Evolutionary conservation across 2,888 invertebrate species (phyloP).

Genomic region (Trisateles emortualis): DNA sequence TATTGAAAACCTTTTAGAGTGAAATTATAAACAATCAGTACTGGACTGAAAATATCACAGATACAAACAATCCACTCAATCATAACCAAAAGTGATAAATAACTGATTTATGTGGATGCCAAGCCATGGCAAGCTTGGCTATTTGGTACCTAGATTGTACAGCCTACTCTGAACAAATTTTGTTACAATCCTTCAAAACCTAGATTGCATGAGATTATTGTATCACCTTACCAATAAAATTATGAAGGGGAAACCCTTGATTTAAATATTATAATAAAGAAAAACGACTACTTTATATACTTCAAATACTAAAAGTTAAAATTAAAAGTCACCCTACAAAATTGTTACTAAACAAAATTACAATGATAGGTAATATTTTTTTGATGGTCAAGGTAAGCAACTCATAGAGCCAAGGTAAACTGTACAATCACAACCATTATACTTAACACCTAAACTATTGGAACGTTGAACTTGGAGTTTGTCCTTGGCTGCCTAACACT

Average conservation of each 20-base stretch:
- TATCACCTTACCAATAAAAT: neutral
- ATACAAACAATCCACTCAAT: constrained; percentile 69
- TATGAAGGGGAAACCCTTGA: neutral
- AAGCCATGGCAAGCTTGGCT: constrained; percentile 38
- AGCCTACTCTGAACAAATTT: constrained; percentile 18
- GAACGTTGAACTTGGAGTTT: constrained; percentile 67
- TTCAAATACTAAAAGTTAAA: neutral
- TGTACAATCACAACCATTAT: constrained; percentile 51
- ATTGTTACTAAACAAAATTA: neutral
- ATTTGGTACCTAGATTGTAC: constrained; percentile 34
- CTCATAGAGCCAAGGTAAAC: constrained; percentile 24
- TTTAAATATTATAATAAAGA: neutral
- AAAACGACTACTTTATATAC: neutral
- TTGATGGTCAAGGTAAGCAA: constrained; percentile 2
- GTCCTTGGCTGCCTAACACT: constrained; percentile 87
- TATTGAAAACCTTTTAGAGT: constrained; percentile 53
- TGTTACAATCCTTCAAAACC: neutral
- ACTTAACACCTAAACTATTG: constrained; percentile 60
- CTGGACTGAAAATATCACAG: constrained; percentile 83
- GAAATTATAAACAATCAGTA: constrained; percentile 75
- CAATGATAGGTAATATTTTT: neutral
- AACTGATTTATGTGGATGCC: constrained; percentile 16
- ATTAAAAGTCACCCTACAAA: neutral
- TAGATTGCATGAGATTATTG: neutral
- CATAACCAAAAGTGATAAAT: constrained; percentile 34